Conservation (phyloP, 2,113 vertebrate species). For the Leiothrix lutea region DNA sequence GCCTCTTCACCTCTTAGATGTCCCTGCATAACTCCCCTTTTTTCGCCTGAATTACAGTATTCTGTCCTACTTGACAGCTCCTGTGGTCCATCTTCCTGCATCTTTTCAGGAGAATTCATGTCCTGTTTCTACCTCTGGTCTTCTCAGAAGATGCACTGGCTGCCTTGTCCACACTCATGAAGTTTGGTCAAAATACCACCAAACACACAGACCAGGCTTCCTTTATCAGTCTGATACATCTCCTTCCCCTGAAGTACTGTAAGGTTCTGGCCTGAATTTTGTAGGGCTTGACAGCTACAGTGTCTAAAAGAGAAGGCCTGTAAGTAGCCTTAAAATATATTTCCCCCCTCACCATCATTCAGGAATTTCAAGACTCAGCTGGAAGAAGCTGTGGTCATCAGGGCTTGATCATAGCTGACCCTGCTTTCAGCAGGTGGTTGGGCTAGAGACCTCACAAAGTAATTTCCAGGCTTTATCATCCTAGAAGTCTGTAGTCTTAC, state of each 20-base stretch:
- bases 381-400: background rate
- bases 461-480: background rate
- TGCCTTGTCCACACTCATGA: accelerated
- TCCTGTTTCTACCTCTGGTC: background rate
- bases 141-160: background rate
- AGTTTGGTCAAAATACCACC: background rate
- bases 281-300: background rate
- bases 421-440: background rate
- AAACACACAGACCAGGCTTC: background rate
- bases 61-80: background rate
- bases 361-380: background rate
- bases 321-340: background rate
- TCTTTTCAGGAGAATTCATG: background rate
- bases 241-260: background rate
- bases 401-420: background rate
- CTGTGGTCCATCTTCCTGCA: background rate
- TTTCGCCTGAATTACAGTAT: background rate
- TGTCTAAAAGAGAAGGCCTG: background rate
- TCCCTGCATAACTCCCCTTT: background rate
- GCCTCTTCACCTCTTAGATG: background rate
- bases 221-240: background rate
- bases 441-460: background rate
- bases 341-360: accelerated
- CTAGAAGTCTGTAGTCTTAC: background rate
- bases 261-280: background rate